A percentile compares a stretch with the other conserved stretches of the same genome.
These are phyloP conservation scores for Drosophila bunnanda DNA, from an alignment of 2,888 invertebrate genomes.

Conservation along the genomic window DNA sequence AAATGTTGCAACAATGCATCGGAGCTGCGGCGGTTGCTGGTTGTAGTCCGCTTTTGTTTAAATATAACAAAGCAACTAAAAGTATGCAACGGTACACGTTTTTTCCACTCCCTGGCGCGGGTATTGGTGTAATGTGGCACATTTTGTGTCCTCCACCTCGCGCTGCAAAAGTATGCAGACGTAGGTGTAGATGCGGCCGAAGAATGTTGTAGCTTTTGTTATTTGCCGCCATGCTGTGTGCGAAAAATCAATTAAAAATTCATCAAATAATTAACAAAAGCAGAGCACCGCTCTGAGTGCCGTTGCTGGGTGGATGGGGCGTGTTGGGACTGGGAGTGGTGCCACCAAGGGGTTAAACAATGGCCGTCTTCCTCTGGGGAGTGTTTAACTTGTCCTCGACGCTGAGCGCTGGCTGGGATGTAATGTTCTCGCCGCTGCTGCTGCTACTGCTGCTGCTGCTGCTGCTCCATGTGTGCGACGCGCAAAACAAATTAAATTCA, in stretches of 20 bases:
- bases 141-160: conserved; percentile 37
- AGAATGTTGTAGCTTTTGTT: conserved; percentile 39
- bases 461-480: conserved; percentile 59
- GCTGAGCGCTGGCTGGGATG: conserved; percentile 54
- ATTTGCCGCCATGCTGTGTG: conserved; percentile 67
- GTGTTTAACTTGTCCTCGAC: conserved; percentile 70
- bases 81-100: conserved; percentile 70
- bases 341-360: conserved; percentile 73
- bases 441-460: conserved; percentile 25
- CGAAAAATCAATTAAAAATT: conserved; percentile 83
- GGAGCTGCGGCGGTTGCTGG: conserved; percentile 29
- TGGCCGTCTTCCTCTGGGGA: conserved; percentile 68
- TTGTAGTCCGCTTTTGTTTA: conserved; percentile 63
- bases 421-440: conserved; percentile 53
- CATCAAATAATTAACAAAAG: conserved; percentile 83
- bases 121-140: conserved; percentile 38
- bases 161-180: conserved; percentile 9
- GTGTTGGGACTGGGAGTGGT: conserved; percentile 8
- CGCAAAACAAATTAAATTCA: conserved; percentile 83
- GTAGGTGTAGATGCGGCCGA: conserved; percentile 24
- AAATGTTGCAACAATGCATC: conserved; percentile 82
- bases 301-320: not conserved
- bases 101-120: conserved; percentile 7
- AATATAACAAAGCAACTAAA: conserved; percentile 77
- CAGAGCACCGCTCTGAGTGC: conserved; percentile 52